Percentiles rank a stretch among this genome's conserved stretches.
Evolutionary conservation across 2,888 invertebrate species (phyloP).

Genomic region (Pheosia tremula): DNA sequence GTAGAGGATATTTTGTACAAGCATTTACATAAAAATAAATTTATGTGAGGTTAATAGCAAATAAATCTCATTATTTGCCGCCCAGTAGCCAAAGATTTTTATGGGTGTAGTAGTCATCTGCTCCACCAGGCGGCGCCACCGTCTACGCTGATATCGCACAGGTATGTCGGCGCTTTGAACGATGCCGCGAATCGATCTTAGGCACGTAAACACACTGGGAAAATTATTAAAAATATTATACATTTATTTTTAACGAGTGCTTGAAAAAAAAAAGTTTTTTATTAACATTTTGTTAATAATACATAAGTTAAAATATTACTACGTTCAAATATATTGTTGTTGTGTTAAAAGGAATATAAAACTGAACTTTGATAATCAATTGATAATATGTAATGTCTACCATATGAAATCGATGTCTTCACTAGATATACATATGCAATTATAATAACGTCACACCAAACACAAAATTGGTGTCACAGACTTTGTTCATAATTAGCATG

Average conservation of each 20-base stretch:
- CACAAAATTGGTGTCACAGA: conserved; percentile 46
- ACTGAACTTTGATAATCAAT: neutral
- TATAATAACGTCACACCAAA: conserved; percentile 45
- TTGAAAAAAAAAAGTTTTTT: too few relatives aligned
- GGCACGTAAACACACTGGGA: conserved; percentile 26
- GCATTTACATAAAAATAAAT: neutral
- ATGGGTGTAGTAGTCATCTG: conserved; percentile 26
- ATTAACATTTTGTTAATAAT: too few relatives aligned
- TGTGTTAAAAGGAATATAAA: too few relatives aligned
- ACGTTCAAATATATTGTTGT: too few relatives aligned
- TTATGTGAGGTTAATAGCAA: neutral
- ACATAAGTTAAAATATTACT: too few relatives aligned
- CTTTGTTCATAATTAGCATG: conserved; percentile 62
- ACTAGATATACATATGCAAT: conserved; percentile 45
- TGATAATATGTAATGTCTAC: conserved; percentile 18
- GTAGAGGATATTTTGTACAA: neutral
- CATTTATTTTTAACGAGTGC: neutral
- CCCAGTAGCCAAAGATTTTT: conserved; percentile 9
- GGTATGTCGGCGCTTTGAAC: conserved; percentile 45
- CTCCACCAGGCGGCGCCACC: conserved; percentile 45
- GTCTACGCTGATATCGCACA: conserved; percentile 47
- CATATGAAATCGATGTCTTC: conserved; percentile 23
- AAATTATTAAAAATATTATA: neutral
- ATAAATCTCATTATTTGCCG: conserved; percentile 1
- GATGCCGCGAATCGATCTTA: conserved; percentile 48